Evolutionary conservation across 2,888 invertebrate genomes (phyloP).

Genomic region (Pterobdella sp.): DNA sequence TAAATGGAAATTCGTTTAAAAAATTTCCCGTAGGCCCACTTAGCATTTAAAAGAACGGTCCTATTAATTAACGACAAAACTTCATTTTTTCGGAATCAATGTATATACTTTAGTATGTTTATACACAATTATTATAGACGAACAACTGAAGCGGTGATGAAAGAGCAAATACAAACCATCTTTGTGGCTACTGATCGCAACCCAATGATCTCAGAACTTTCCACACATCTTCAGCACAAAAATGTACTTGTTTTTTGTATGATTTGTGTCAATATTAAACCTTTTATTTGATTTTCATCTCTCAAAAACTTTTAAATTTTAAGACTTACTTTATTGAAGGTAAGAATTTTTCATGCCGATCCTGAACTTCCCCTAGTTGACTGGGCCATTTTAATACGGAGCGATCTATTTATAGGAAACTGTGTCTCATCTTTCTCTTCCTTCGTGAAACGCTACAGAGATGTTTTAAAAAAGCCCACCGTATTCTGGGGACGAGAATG

Average conservation of each 20-base stretch:
- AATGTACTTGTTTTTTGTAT: slow-evolving; percentile 36
- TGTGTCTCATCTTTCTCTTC: slow-evolving; percentile 50
- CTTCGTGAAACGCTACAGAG: slow-evolving; percentile 45
- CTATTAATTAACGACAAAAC: no score
- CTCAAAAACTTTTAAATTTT: background rate
- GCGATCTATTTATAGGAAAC: slow-evolving; percentile 49
- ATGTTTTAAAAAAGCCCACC: slow-evolving; percentile 40
- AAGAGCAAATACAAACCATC: slow-evolving; percentile 41
- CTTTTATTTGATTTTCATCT: background rate
- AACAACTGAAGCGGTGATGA: slow-evolving; percentile 41
- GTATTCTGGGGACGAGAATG: slow-evolving; percentile 47
- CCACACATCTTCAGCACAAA: slow-evolving; percentile 39
- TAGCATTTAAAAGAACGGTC: background rate
- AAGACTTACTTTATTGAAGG: slow-evolving; percentile 36
- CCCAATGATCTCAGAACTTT: slow-evolving; percentile 43
- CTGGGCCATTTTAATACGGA: slow-evolving; percentile 44
- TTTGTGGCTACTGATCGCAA: slow-evolving; percentile 49
- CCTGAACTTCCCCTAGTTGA: slow-evolving; percentile 49
- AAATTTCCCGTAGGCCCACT: background rate
- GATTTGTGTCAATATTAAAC: no score
- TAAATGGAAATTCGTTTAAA: background rate
- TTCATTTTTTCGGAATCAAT: no score
- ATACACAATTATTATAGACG: slow-evolving; percentile 38
- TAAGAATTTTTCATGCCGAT: slow-evolving; percentile 45
- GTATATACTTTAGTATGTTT: no score